phyloP scores from a whole-genome alignment of 92 coral and sea anemone genomes.

The Porites rus region DNA sequence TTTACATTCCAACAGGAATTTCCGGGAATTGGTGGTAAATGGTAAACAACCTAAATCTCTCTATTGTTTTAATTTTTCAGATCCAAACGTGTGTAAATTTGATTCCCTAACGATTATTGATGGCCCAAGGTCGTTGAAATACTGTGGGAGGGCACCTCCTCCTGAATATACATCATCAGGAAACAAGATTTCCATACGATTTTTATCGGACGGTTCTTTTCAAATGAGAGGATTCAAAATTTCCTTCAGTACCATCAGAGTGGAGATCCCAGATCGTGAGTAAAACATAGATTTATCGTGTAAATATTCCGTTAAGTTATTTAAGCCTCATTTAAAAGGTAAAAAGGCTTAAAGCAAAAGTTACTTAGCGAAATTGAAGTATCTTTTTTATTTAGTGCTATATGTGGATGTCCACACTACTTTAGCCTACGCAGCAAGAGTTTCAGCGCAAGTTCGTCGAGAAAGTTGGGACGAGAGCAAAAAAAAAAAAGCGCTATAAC shows the following conservation, averaged over 20 bases:
- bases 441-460: no score
- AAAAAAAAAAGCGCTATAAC: no score
- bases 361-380: no score
- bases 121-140: constrained; percentile 24
- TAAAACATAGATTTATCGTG: background rate
- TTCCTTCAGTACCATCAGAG: constrained; percentile 36
- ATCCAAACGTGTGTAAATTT: constrained; percentile 20
- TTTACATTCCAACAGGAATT: no score
- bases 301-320: no score
- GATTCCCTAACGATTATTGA: constrained; percentile 56
- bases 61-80: constrained; percentile 7
- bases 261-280: constrained; percentile 32
- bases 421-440: no score
- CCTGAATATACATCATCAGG: constrained; percentile 37
- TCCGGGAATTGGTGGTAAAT: background rate
- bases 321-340: no score
- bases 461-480: no score
- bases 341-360: no score
- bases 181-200: constrained; percentile 44
- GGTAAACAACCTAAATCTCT: background rate
- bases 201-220: constrained; percentile 38
- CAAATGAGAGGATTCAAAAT: constrained; percentile 54
- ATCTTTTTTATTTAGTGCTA: no score
- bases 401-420: no score
- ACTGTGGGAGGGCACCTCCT: constrained; percentile 58